Base-by-base conservation (phyloP, 2,113 vertebrate genomes). In the Platycercus adscitus region DNA sequence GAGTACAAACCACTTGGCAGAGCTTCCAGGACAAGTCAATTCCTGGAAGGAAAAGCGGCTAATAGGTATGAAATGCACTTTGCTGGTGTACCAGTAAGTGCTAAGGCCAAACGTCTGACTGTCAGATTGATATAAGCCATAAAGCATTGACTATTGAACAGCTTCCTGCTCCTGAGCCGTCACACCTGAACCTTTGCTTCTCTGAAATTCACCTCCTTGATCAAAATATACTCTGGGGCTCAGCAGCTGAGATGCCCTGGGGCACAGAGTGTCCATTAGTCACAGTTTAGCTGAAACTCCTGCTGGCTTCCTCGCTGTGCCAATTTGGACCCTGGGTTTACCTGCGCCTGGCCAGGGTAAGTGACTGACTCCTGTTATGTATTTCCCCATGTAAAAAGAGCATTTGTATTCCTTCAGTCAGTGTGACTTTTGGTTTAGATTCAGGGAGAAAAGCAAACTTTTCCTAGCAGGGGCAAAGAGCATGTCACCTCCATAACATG, bases 401-500 rank as follows among this genome's bases (percentile, higher is more conserved):
- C 70, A 82, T 81, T 93, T 94, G 73, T 93, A 15, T 92, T 92
- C 64, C 44, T 84, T 78, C 83, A 94, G 55, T 1, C 11, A 10
- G 69, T 91, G 93, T 91, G 93, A 81, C 88, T 95, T 84, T 91
- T 78, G 86, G 80, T 80, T 90, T 94, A 64, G 80, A 94, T 76
- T 95, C 89, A 94, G 86, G 18, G 52, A 63, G 63, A 77, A 95
- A 95, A 91, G 49, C 81, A 96, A 95, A 91, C 66, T 83, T 93
- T 86, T 89, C 82, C 69, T 88, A 91, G 65, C 44, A 78, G 52
- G 77, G 83, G 80, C 86, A 95, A 81, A 86, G 95, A 95, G 90
- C 61, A 7, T 88, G 86, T 91, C 82, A 91, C 91, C 94, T 95
- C 93, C 83, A 84, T 94, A 95, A 76, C 72, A 87, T 75, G 90